phyloP scores from a whole-genome alignment of 2,888 invertebrate species.

The Dynastes maya region DNA sequence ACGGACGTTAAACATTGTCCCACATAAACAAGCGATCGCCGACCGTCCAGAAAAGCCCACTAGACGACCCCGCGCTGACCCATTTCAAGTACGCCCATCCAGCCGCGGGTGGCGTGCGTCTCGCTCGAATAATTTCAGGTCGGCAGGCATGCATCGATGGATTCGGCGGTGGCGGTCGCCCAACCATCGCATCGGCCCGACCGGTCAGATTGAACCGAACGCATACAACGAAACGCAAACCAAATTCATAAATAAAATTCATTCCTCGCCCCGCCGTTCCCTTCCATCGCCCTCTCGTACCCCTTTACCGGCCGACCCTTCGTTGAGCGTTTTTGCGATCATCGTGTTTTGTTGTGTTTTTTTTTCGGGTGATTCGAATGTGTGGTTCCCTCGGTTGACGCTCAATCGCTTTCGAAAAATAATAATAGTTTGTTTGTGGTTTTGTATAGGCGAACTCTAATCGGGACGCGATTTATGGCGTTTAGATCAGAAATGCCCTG shows the following conservation, averaged over 20 bases:
- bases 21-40: conserved; percentile 17
- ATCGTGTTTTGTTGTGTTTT: conserved; percentile 7
- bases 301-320: background rate
- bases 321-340: conserved; percentile 1
- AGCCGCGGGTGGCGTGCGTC: conserved; percentile 17
- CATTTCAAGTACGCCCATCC: conserved; percentile 27
- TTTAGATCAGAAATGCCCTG: background rate
- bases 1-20: conserved; percentile 25
- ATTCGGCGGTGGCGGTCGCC: conserved; percentile 3
- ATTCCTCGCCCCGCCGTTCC: background rate
- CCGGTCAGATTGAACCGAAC: conserved; percentile 21
- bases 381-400: background rate
- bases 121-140: conserved; percentile 44
- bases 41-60: background rate
- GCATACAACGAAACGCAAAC: conserved; percentile 27
- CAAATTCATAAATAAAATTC: conserved; percentile 46
- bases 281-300: background rate
- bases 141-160: conserved; percentile 31
- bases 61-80: conserved; percentile 22
- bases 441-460: background rate
- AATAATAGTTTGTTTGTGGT: conserved; percentile 26
- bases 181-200: conserved; percentile 19
- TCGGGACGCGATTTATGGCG: conserved; percentile 18
- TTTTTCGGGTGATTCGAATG: background rate
- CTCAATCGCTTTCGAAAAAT: conserved; percentile 4